Base-by-base conservation (phyloP, 2,888 invertebrate species). In the Polydrusus cervinus region DNA sequence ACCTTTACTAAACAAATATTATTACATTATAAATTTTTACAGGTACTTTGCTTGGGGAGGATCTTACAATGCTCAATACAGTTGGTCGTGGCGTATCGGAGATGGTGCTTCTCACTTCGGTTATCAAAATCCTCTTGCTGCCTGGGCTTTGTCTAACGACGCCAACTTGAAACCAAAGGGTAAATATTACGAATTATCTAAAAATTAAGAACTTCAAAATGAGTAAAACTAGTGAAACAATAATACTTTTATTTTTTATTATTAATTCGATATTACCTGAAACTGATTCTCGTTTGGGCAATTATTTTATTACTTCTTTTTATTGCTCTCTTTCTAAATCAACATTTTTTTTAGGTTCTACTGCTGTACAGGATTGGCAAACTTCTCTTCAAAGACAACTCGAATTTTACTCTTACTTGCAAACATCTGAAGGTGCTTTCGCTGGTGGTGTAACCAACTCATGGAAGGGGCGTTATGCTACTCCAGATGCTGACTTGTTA, bases 71-170 rank as follows among this genome's bases (percentile, higher is more conserved):
- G 73, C 80, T 9, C 74, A 78, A 57, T 71, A 75, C 18, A 79
- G 78, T 43, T 81, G 81, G 81, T 78, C 81, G 9, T 81, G 81
- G 81, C 77, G 81, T 62, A 81, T 81, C 65, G 81, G 79, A 77
- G 81, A 81, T 79, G 80, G 80, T 61, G 67, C 80, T 51, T 75
- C 81, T 74, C 81, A 81, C 70, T 79, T 81, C 51, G 81, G 80
- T 61, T 81, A 81, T 75, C 81, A 81, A 70, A 81, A 81, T 64
- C 81, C 81, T 38, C 65, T 82, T 57, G 70, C 81, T 8, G 82
- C 82, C 10, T 82, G 78, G 45, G 80, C 77, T 53, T 71, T 82
- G 13, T 65, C 78, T 20, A 76, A 77, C 45, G 79, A 79, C 7
- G 71, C 70, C 10, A 76, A 57, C 14, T 55, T 81, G 51, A 81